These are phyloP conservation scores for Hippoglossus hippoglossus DNA, from an alignment of 2,797 vertebrate genomes.

Conservation along the genomic window DNA sequence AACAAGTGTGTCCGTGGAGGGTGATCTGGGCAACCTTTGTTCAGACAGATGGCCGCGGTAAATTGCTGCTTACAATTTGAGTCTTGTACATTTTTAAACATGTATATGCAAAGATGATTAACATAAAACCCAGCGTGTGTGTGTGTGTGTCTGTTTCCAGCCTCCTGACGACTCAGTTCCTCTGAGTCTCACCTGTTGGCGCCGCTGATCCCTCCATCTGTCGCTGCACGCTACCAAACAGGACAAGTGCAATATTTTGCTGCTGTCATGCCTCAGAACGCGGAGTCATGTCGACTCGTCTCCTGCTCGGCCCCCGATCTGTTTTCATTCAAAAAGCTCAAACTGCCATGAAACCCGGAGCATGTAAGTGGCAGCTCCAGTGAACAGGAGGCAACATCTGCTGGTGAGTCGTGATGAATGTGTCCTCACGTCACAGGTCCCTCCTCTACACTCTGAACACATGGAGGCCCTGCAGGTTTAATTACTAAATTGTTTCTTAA, in stretches of 20 bases:
- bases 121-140: neutral
- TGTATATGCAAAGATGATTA: constrained; percentile 22
- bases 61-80: constrained; percentile 41
- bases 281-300: constrained; percentile 59
- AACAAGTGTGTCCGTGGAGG: constrained; percentile 27
- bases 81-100: constrained; percentile 26
- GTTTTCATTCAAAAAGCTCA: constrained; percentile 33
- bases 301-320: constrained; percentile 37
- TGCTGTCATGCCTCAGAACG: constrained; percentile 33
- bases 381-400: constrained; percentile 4
- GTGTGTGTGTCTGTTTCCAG: no score
- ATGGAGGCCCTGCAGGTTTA: no score
- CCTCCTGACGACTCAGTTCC: no score
- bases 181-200: neutral
- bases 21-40: constrained; percentile 54
- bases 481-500: neutral
- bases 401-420: no score
- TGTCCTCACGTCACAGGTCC: no score
- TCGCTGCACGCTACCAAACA: constrained; percentile 33
- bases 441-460: no score
- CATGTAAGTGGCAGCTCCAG: constrained; percentile 14
- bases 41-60: constrained; percentile 57
- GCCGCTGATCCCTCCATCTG: constrained; percentile 49
- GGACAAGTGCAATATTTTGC: constrained; percentile 46
- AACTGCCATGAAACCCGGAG: constrained; percentile 25